A percentile compares a stretch with the other conserved stretches of the same genome.
These are phyloP conservation scores for Erethizon dorsatum DNA, from an alignment of 2,797 vertebrate genomes.

Conservation along the genomic window DNA sequence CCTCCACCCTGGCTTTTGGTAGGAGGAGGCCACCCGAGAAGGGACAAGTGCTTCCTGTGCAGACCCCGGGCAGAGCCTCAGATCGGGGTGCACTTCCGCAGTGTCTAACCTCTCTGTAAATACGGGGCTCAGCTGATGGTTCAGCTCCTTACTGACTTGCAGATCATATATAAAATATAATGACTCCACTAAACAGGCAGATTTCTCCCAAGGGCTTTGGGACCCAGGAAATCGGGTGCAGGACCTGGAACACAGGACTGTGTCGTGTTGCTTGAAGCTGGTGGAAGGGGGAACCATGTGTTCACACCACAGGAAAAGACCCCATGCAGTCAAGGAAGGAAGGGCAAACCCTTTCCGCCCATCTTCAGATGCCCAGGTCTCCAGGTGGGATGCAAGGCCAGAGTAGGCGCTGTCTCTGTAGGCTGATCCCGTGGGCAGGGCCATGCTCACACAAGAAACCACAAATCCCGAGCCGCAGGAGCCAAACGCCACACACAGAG, in stretches of 20 bases:
- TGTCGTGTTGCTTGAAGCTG: not conserved
- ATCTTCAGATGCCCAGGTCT: accelerated
- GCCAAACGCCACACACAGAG: not conserved
- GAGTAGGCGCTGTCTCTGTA: not conserved
- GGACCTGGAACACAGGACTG: not conserved
- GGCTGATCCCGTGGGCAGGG: not conserved
- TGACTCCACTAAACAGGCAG: no score
- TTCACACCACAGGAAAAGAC: not conserved
- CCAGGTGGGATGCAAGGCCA: not conserved
- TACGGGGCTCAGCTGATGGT: not conserved
- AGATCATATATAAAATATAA: not conserved
- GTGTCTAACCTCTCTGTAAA: not conserved
- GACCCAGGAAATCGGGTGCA: not conserved
- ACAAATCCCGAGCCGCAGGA: not conserved
- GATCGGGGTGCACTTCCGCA: no score
- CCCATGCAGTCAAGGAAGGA: not conserved
- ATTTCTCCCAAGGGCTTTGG: not conserved
- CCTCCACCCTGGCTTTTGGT: not conserved
- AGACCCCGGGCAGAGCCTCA: not conserved
- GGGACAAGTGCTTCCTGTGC: not conserved
- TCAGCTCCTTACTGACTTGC: not conserved
- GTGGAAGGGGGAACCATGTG: accelerated
- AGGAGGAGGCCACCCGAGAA: not conserved
- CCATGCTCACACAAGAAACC: not conserved
- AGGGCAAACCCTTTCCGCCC: not conserved